phyloP scores from a whole-genome alignment of 1,140 invertebrate species.

The Nilaparvata lugens region DNA sequence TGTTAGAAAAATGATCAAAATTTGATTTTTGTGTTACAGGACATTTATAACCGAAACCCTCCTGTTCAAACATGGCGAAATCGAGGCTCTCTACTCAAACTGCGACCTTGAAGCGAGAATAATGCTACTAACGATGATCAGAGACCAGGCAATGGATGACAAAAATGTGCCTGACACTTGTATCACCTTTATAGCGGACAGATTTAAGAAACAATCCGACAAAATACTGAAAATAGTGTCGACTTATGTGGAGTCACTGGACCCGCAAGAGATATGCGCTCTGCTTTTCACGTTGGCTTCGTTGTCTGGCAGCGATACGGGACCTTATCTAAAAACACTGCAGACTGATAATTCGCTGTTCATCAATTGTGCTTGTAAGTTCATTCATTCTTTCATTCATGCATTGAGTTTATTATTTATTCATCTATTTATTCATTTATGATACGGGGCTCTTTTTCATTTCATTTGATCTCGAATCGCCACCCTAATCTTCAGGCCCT shows the following conservation, averaged over 20 bases:
- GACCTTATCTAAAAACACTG: neutral
- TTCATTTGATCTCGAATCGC: no score
- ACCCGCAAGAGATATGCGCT: slow-evolving; percentile 10
- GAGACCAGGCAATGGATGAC: neutral
- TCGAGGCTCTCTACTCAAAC: neutral
- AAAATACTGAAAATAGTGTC: slow-evolving; percentile 10
- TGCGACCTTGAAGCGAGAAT: neutral
- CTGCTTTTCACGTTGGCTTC: slow-evolving; percentile 4
- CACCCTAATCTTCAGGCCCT: no score
- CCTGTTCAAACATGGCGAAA: neutral
- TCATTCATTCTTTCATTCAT: no score
- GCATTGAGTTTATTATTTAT: no score
- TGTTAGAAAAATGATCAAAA: no score
- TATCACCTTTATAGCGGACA: neutral
- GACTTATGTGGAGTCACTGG: slow-evolving; percentile 2
- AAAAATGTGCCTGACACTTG: neutral
- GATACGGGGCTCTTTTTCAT: no score
- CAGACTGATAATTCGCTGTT: slow-evolving; percentile 7
- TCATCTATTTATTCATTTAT: no score
- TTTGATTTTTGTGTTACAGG: neutral
- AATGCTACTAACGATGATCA: neutral
- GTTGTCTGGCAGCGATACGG: neutral
- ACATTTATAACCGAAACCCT: neutral
- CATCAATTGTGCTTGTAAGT: slow-evolving; percentile 18
- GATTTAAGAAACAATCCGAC: slow-evolving; percentile 10